Base-by-base conservation (phyloP, 1,140 invertebrate species). In the Leptoteleia sp. region DNA sequence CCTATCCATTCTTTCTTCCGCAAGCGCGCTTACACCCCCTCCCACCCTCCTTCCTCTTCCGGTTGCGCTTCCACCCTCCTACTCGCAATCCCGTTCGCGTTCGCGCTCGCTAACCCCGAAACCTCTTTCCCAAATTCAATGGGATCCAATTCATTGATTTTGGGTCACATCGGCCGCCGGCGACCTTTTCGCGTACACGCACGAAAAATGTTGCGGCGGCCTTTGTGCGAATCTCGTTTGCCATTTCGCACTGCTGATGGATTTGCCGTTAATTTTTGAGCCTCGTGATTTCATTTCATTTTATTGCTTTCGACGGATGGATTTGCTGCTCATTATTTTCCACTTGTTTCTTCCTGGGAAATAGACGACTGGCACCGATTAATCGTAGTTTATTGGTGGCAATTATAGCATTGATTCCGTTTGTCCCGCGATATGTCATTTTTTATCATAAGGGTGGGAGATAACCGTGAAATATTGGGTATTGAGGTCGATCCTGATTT, bases 71-170 rank as follows among this genome's bases (percentile, higher is more conserved):
- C n/a, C n/a, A n/a, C n/a, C n/a, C n/a, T n/a, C n/a, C n/a, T n/a
- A n/a, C n/a, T n/a, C n/a, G n/a, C n/a, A n/a, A n/a, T n/a, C n/a
- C n/a, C n/a, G n/a, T n/a, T n/a, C n/a, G n/a, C n/a, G n/a, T n/a
- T n/a, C n/a, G n/a, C n/a, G n/a, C n/a, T n/a, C n/a, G n/a, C n/a
- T n/a, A n/a, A n/a, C n/a, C n/a, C n/a, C n/a, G n/a, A n/a, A 33
- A 37, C 47, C 38, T 8, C 43, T 55, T 57, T 48, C 17, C 57
- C 35, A 62, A 72, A 62, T 72, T 47, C 22, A 61, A 38, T 38
- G 57, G 12, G 38, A 72, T 72, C 16, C 68, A 35, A 52, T 61
- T 70, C 54, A 72, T 72, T 62, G 68, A 55, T 72, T 62, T 47
- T 52, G 43, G 40, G 38, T 62, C 47, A 47, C 15, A 72, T 62